These are phyloP conservation scores for Glossophaga mutica DNA, from an alignment of 2,797 vertebrate genomes.

Conservation along the genomic window DNA sequence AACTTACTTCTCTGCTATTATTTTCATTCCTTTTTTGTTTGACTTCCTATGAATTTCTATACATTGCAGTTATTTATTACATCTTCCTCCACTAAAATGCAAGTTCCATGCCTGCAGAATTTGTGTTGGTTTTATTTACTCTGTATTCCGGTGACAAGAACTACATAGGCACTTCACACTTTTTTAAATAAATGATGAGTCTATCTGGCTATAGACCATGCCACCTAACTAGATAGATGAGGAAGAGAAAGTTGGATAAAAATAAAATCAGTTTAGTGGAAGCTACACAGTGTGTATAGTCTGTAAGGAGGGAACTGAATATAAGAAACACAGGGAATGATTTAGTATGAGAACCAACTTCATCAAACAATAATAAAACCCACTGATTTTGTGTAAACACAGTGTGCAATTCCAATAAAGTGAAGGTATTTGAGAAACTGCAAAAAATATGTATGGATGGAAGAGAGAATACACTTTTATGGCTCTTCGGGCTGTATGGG, in stretches of 20 bases:
- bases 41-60: not conserved
- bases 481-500: not conserved
- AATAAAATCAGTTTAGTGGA: not conserved
- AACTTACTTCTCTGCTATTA: not conserved
- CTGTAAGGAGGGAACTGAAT: not conserved
- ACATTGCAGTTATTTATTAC: not conserved
- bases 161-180: not conserved
- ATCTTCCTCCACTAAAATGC: not conserved
- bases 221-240: not conserved
- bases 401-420: not conserved
- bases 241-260: not conserved
- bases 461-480: not conserved
- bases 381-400: not conserved
- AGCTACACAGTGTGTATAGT: not conserved
- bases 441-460: not conserved
- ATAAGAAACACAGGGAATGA: not conserved
- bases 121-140: constrained; percentile 12
- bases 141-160: not conserved
- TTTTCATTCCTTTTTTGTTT: not conserved
- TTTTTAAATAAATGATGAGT: not conserved
- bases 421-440: not conserved
- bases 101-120: not conserved
- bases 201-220: not conserved
- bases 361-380: not conserved
- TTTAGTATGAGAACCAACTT: not conserved